Evolutionary conservation across 1,140 invertebrate species (phyloP), one percentile per base, ranked within the genome.

Genomic region (Pseudomyrmex flavicornis): DNA sequence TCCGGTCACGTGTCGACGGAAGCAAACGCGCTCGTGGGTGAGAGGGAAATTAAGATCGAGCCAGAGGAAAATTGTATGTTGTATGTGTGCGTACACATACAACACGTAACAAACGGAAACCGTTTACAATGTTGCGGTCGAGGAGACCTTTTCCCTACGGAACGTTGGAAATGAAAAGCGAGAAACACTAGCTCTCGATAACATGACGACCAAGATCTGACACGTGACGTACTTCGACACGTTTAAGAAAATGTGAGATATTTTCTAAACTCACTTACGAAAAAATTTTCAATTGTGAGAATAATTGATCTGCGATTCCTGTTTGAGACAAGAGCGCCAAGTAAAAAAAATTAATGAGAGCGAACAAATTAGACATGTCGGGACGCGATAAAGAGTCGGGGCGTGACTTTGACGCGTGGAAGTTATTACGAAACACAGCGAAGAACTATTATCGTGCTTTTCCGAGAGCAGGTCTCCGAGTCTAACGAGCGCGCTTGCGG

Each of bases 1-100:
- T 63, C 73, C 73, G 59, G 59, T 65, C 46, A 75, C 73, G 73
- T 63, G 73, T 75, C 73, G 56, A 62, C 72, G 44, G 59, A 75
- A 75, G 26, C 22, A 12, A 75, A 65, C 44, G 15, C 35, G 56
- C 10, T 20, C 8, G 44, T 63, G 20, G 73, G 59, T 63, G 58
- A 75, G 46, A 75, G 46, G 59, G 73, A 75, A 75, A 75, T 63
- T 75, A 75, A 75, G 58, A 75, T 50, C 73, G 46, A 10, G 15
- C 44, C 58, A n/a, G 44, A n/a, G 44, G 58, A 59, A 75, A 75
- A 75, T 63, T 75, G 73, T 75, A 20, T 35, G 58, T 35, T 35
- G 35, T 35, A 0, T 35, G 35, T 35, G 35, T 35, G 35, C 35
- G 35, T 35, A 35, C 35, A 22, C 20, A 22, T 0, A 22, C 20